These are phyloP conservation scores for Leptoteleia sp. DNA, from an alignment of 1,140 invertebrate species.

Conservation along the genomic window DNA sequence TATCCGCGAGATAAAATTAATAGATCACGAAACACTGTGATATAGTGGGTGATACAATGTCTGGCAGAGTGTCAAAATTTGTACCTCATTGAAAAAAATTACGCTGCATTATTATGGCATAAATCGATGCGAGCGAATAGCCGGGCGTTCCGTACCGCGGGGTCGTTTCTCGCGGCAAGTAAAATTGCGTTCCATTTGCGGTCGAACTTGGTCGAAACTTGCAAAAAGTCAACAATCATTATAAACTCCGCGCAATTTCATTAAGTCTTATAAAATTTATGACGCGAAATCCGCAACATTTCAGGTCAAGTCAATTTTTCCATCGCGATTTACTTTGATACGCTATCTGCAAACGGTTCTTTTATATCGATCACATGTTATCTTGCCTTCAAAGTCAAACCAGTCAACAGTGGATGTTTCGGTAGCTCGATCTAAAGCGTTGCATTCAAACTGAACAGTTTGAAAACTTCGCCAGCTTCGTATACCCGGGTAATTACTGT, in stretches of 20 bases:
- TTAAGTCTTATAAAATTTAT: slow-evolving; percentile 3
- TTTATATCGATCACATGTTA: slow-evolving; percentile 13
- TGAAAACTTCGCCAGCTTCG: neutral
- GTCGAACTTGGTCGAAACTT: neutral
- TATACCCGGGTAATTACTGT: neutral
- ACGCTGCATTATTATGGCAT: slow-evolving; percentile 31
- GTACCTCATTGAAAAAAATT: slow-evolving; percentile 31
- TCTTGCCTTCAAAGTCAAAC: slow-evolving; percentile 25
- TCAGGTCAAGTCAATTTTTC: neutral
- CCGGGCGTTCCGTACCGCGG: slow-evolving; percentile 7
- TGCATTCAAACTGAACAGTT: slow-evolving; percentile 18
- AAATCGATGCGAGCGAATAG: slow-evolving; percentile 24
- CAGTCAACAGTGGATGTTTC: slow-evolving; percentile 17
- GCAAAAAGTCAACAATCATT: slow-evolving; percentile 14
- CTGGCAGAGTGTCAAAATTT: slow-evolving; percentile 45
- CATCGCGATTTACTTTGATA: neutral
- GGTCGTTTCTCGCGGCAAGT: neutral
- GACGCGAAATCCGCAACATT: slow-evolving; percentile 1
- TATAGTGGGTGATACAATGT: slow-evolving; percentile 32
- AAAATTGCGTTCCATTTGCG: slow-evolving; percentile 2
- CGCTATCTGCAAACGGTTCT: neutral
- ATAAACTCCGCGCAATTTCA: slow-evolving; percentile 5
- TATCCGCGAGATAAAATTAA: slow-evolving; percentile 24
- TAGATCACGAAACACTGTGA: slow-evolving; percentile 22
- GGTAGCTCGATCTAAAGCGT: slow-evolving; percentile 2